phyloP scores from a whole-genome alignment of 2,113 vertebrate species.

The Seriola rivoliana region DNA sequence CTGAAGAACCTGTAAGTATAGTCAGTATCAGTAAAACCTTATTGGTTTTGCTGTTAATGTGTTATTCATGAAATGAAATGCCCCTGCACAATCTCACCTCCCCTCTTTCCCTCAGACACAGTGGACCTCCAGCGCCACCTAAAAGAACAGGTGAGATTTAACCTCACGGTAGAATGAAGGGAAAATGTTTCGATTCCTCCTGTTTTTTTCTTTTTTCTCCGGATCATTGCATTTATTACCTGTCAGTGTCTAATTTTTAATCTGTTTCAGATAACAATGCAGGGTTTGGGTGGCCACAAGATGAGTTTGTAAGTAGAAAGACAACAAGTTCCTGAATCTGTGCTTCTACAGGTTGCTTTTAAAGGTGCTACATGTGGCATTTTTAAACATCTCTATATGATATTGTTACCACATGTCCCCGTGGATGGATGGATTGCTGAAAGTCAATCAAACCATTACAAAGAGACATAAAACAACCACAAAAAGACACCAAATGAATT shows the following conservation, averaged over 20 bases:
- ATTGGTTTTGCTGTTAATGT: neutral
- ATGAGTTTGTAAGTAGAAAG: slow-evolving; percentile 81
- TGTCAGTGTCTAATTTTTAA: neutral
- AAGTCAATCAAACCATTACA: neutral
- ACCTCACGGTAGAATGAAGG: neutral
- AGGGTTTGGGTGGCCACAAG: slow-evolving; percentile 75
- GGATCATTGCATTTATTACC: neutral
- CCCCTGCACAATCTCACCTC: neutral
- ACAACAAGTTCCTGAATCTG: neutral
- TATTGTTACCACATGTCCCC: neutral
- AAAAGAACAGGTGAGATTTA: slow-evolving; percentile 74
- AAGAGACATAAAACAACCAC: neutral
- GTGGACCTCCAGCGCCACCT: slow-evolving; percentile 73
- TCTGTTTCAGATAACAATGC: slow-evolving; percentile 70
- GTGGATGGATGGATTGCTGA: neutral
- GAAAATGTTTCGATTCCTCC: neutral
- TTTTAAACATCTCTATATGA: neutral
- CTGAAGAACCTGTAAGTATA: slow-evolving; percentile 79
- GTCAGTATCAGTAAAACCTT: neutral
- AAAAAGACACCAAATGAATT: neutral
- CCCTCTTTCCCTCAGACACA: slow-evolving; percentile 36
- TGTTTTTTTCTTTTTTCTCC: neutral
- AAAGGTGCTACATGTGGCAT: neutral
- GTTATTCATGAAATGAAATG: neutral
- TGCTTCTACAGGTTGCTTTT: neutral